Evolutionary conservation across 2,888 invertebrate species (phyloP).

Genomic region (Bruchidius siliquastri): DNA sequence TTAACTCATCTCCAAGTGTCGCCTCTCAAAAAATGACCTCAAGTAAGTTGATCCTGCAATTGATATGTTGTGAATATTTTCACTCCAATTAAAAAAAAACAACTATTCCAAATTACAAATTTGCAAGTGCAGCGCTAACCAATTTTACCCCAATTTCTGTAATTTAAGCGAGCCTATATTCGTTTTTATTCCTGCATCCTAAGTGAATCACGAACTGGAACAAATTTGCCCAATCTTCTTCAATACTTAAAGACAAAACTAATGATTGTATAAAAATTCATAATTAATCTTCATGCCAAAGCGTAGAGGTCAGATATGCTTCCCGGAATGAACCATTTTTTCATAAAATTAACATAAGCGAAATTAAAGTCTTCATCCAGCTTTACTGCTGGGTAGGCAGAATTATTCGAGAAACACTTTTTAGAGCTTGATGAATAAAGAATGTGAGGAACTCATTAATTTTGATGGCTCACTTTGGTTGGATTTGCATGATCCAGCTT

Average conservation of each 20-base stretch:
- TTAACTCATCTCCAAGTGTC: too few species aligned
- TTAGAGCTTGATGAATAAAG: background rate
- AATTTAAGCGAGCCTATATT: background rate
- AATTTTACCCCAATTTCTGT: too few species aligned
- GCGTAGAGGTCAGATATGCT: background rate
- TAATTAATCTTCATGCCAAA: background rate
- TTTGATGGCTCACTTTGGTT: background rate
- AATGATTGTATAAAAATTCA: background rate
- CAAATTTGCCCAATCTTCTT: background rate
- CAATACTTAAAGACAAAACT: background rate
- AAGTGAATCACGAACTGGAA: background rate
- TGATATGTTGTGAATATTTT: too few species aligned
- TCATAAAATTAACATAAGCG: background rate
- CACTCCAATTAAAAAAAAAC: too few species aligned
- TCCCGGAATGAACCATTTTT: background rate
- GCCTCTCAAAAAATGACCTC: too few species aligned
- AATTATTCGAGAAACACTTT: background rate
- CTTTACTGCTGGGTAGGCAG: background rate
- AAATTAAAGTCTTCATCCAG: background rate
- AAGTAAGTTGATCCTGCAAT: too few species aligned
- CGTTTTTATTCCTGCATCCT: background rate
- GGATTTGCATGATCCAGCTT: background rate
- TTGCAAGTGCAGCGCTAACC: too few species aligned
- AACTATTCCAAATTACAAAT: too few species aligned
- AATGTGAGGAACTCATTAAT: background rate